A percentile compares a stretch with the other conserved stretches of the same genome.
Evolutionary conservation across 1,140 invertebrate species (phyloP).

Genomic region (Myzus persicae): DNA sequence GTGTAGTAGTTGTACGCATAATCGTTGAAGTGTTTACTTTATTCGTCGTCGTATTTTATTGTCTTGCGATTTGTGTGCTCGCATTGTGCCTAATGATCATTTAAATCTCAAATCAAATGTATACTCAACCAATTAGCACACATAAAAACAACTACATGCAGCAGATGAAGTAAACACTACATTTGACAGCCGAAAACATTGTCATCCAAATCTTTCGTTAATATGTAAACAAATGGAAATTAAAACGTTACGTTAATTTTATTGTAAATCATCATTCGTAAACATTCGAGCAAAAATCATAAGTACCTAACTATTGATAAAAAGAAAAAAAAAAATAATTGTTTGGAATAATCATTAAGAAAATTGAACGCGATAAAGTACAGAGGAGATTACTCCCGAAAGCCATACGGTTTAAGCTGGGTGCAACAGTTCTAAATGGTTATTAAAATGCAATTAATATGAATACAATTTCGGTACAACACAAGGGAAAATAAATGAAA

Average conservation of each 20-base stretch:
- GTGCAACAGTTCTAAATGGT: background rate
- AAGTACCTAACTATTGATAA: background rate
- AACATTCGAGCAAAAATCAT: background rate
- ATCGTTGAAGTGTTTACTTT: background rate
- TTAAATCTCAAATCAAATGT: slow-evolving; percentile 8
- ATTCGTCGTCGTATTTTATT: background rate
- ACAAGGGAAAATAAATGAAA: background rate
- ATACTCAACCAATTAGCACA: slow-evolving; percentile 4
- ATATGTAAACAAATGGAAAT: background rate
- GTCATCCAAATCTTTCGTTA: background rate
- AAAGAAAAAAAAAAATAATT: background rate
- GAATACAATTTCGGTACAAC: background rate
- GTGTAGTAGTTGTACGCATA: background rate
- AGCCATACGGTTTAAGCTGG: background rate
- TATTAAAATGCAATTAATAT: slow-evolving; percentile 1
- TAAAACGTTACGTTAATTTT: background rate
- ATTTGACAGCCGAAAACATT: background rate
- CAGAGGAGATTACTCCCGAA: background rate
- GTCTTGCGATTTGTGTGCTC: background rate
- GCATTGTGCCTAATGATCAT: background rate
- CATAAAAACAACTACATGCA: background rate
- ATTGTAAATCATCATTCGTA: background rate
- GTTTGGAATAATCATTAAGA: background rate
- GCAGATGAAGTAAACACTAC: background rate
- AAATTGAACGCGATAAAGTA: background rate